A percentile compares a stretch with the other conserved stretches of the same genome.
These are phyloP conservation scores for Tryphoninae sp. DNA, from an alignment of 2,888 invertebrate genomes.

Conservation along the genomic window DNA sequence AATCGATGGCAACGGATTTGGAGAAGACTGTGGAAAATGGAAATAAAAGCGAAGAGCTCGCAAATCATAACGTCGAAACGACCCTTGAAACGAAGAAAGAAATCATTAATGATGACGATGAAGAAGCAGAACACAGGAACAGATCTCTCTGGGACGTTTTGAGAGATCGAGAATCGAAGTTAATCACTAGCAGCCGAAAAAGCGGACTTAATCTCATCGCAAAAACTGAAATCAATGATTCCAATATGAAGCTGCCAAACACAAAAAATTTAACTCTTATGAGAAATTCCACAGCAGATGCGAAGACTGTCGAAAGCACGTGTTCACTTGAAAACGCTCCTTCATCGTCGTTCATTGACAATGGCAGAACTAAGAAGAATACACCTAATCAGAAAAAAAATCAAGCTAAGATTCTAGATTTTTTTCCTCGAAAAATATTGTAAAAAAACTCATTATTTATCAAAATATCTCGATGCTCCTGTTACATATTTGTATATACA, in stretches of 20 bases:
- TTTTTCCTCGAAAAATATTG: conserved; percentile 60
- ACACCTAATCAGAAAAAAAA: conserved; percentile 28
- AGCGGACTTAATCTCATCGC: conserved; percentile 29
- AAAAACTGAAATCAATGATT: conserved; percentile 14
- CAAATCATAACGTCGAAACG: background rate
- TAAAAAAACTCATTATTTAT: conserved; percentile 27
- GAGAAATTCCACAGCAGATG: background rate
- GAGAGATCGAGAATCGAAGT: conserved; percentile 60
- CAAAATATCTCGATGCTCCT: conserved; percentile 24
- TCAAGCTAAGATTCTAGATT: conserved; percentile 63
- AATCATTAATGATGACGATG: background rate
- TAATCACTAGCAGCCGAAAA: conserved; percentile 28
- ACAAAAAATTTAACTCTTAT: background rate
- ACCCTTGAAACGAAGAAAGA: background rate
- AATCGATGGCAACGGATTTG: conserved; percentile 34
- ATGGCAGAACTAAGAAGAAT: conserved; percentile 21
- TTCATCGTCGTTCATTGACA: conserved; percentile 10
- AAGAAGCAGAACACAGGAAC: conserved; percentile 9
- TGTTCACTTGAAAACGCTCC: background rate
- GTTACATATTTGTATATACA: conserved; percentile 55
- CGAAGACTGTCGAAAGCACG: background rate
- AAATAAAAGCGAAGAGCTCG: background rate
- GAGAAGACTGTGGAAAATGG: conserved; percentile 15
- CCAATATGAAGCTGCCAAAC: conserved; percentile 5
- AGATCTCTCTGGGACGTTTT: conserved; percentile 60